Evolutionary conservation across 2,888 invertebrate species (phyloP).

Genomic region (Synergus itoensis): DNA sequence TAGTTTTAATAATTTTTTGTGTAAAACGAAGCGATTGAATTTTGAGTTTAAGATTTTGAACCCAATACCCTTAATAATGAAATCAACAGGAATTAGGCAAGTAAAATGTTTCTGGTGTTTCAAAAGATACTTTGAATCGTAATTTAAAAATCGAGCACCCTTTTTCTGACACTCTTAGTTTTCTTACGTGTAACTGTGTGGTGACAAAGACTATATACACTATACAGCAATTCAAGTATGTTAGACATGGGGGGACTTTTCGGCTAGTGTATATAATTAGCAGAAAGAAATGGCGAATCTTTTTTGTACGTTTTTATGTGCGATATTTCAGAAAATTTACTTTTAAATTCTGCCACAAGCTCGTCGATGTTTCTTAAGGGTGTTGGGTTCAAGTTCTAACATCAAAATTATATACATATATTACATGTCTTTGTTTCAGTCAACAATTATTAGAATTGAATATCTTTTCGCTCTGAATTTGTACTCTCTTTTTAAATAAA

Average conservation of each 20-base stretch:
- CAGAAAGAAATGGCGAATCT: neutral
- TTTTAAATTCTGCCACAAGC: neutral
- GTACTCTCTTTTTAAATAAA: neutral
- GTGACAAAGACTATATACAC: constrained; percentile 23
- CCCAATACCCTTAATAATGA: neutral
- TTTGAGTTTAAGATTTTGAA: no score
- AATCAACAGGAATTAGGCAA: neutral
- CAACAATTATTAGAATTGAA: neutral
- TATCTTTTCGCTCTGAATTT: no score
- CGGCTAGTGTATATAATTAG: constrained; percentile 25
- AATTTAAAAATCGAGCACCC: constrained; percentile 23
- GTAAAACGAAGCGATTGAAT: no score
- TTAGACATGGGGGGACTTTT: constrained; percentile 5
- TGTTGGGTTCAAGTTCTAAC: neutral
- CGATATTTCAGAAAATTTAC: neutral
- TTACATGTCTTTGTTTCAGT: no score
- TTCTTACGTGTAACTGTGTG: constrained; percentile 31
- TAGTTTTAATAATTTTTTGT: no score
- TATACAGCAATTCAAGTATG: neutral
- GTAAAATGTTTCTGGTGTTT: neutral
- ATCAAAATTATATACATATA: no score
- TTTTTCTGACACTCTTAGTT: constrained; percentile 12
- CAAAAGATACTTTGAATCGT: neutral
- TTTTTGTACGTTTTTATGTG: constrained; percentile 18
- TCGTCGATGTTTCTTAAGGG: neutral